Percentiles rank a stretch among this genome's conserved stretches.
Evolutionary conservation across 2,888 invertebrate genomes (phyloP).

Genomic region (Drosophila anceps): DNA sequence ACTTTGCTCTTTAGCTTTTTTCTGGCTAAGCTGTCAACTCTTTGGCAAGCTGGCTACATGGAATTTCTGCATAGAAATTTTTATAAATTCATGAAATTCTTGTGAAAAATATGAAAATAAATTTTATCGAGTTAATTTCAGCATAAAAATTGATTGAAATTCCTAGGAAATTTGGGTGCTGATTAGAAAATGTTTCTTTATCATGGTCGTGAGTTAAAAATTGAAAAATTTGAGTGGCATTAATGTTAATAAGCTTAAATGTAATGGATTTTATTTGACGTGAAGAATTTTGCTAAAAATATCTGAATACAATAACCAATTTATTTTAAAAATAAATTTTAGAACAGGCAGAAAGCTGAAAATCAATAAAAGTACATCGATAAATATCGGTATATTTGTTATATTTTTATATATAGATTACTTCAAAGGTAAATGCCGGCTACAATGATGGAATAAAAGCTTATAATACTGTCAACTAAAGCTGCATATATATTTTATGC

Average conservation of each 20-base stretch:
- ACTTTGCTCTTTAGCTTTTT: constrained; percentile 1
- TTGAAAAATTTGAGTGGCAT: neutral
- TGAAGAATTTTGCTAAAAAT: too few species aligned
- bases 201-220: neutral
- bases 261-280: too few species aligned
- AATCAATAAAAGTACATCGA: too few species aligned
- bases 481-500: too few species aligned
- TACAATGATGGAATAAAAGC: too few species aligned
- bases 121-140: neutral
- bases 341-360: too few species aligned
- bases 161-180: neutral
- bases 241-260: neutral
- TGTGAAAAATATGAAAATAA: neutral
- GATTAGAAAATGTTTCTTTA: neutral
- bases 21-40: constrained; percentile 49
- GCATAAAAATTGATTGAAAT: neutral
- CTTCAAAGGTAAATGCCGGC: too few species aligned
- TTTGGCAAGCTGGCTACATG: constrained; percentile 26
- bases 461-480: too few species aligned
- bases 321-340: too few species aligned
- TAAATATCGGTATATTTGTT: too few species aligned
- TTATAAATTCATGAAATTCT: neutral
- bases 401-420: too few species aligned
- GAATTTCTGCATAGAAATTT: constrained; percentile 7
- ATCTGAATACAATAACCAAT: too few species aligned